Evolutionary conservation across 2,113 vertebrate species (phyloP).

Genomic region (Erythrocercus mccallii): DNA sequence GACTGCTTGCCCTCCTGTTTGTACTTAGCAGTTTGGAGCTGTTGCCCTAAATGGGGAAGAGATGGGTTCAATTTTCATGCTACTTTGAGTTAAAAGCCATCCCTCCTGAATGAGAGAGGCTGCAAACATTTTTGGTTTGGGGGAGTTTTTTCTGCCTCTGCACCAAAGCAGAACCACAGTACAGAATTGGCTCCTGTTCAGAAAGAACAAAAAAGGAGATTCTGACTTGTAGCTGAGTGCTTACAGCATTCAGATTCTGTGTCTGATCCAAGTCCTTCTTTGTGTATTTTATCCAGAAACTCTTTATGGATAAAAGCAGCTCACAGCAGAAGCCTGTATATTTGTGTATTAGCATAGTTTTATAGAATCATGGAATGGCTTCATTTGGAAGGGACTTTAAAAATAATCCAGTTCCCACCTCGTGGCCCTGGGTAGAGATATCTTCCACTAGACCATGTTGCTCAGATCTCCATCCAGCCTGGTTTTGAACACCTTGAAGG

Average conservation of each 20-base stretch:
- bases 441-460: neutral
- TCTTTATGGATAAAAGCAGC: neutral
- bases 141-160: neutral
- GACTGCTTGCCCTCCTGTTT: neutral
- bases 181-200: neutral
- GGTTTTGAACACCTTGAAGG: neutral
- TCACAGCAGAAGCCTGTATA: neutral
- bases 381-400: neutral
- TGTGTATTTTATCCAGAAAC: neutral
- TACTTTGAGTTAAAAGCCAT: neutral
- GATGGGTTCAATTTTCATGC: neutral
- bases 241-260: neutral
- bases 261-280: neutral
- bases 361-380: neutral
- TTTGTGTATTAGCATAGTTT: neutral
- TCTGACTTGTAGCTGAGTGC: neutral
- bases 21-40: neutral
- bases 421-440: rapidly evolving
- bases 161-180: neutral
- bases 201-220: neutral
- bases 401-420: neutral
- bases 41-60: neutral
- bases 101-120: neutral
- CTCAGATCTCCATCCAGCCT: neutral
- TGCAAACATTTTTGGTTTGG: neutral